Evolutionary conservation across 2,797 vertebrate species (phyloP).

Genomic region (Cyclura pinguis): DNA sequence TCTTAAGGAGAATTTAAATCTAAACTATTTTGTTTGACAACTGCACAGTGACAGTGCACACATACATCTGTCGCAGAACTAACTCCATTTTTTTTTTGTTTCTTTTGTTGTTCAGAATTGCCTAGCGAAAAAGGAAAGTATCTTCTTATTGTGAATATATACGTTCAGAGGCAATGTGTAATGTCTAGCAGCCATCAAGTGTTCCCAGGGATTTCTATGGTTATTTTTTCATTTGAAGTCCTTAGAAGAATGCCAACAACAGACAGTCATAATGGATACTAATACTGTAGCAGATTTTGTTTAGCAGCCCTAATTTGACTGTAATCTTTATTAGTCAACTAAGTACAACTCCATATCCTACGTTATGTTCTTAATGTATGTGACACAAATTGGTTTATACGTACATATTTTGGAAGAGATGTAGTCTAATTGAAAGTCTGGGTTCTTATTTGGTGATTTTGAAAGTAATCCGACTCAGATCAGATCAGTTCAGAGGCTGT

Average conservation of each 20-base stretch:
- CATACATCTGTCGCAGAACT: slow-evolving; percentile 51
- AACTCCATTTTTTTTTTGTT: slow-evolving; percentile 6
- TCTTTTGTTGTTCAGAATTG: not conserved
- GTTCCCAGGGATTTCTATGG: not conserved
- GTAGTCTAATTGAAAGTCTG: no score
- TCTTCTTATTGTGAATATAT: not conserved
- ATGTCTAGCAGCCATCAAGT: not conserved
- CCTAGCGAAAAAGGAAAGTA: not conserved
- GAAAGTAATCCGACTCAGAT: no score
- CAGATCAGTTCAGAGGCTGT: no score
- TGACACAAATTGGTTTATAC: no score
- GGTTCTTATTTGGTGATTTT: no score
- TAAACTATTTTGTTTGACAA: slow-evolving; percentile 53
- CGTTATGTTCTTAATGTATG: not conserved
- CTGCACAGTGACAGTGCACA: slow-evolving; percentile 9
- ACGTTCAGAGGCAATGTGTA: not conserved
- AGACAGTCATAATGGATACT: not conserved
- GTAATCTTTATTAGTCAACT: slow-evolving; percentile 4
- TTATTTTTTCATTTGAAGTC: not conserved
- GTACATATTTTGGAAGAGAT: no score
- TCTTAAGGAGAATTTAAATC: slow-evolving; percentile 56
- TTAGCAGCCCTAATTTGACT: slow-evolving; percentile 4
- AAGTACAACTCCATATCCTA: not conserved
- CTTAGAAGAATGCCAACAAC: slow-evolving; percentile 14
- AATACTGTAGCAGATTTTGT: slow-evolving; percentile 25